phyloP scores from a whole-genome alignment of 2,888 invertebrate species.

The Acronicta alni region DNA sequence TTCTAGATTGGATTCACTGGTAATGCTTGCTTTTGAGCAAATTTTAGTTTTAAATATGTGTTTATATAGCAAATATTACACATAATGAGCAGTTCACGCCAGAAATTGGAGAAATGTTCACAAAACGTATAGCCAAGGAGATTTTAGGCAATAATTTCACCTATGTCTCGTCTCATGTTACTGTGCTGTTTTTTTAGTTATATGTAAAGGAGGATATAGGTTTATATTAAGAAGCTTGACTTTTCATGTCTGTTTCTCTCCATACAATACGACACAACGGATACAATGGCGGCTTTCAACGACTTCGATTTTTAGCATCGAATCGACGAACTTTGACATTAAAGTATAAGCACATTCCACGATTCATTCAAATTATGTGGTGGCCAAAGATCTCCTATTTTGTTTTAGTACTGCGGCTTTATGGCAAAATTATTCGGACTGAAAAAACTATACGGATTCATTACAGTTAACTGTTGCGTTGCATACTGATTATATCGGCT shows the following conservation, averaged over 20 bases:
- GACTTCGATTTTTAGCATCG: conserved; percentile 34
- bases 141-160: too few relatives aligned
- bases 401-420: too few relatives aligned
- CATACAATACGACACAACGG: conserved; percentile 47
- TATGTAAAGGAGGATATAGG: not conserved
- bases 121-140: too few relatives aligned
- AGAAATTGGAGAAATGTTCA: too few relatives aligned
- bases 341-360: not conserved
- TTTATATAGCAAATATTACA: too few relatives aligned
- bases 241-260: not conserved
- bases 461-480: not conserved
- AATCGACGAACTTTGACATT: conserved; percentile 11
- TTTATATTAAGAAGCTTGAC: not conserved
- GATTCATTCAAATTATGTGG: not conserved
- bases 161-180: too few relatives aligned
- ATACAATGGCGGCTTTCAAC: conserved; percentile 56
- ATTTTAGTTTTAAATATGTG: too few relatives aligned
- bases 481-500: not conserved
- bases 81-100: too few relatives aligned
- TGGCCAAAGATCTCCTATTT: too few relatives aligned
- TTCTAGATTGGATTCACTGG: conserved; percentile 48
- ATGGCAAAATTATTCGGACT: not conserved
- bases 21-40: conserved; percentile 12
- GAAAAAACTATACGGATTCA: not conserved
- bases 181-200: not conserved